Percentiles rank a stretch among this genome's conserved stretches.
These are phyloP conservation scores for Oreotrochilus melanogaster DNA, from an alignment of 2,113 vertebrate genomes.

Conservation along the genomic window DNA sequence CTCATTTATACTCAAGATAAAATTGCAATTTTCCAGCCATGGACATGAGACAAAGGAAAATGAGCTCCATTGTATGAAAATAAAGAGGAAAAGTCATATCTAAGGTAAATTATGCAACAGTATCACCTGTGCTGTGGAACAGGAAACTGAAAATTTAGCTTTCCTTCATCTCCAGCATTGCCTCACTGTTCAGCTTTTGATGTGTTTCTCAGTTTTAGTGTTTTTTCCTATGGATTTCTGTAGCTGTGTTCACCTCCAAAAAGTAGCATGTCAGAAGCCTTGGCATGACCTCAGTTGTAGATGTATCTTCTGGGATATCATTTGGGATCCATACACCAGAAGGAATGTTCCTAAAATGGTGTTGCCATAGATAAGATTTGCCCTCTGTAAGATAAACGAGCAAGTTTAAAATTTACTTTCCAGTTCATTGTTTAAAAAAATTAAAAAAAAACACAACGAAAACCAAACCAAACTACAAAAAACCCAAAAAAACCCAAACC, in stretches of 20 bases:
- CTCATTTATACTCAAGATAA: background rate
- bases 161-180: background rate
- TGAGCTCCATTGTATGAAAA: background rate
- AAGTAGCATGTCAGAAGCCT: background rate
- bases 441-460: background rate
- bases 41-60: background rate
- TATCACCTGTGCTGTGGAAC: background rate
- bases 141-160: background rate
- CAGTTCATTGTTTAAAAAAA: background rate
- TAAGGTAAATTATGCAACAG: background rate
- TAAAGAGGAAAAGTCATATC: background rate
- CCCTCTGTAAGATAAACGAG: background rate
- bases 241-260: background rate
- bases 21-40: background rate
- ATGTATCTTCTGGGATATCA: background rate
- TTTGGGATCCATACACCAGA: background rate
- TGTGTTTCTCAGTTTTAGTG: background rate
- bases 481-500: no score
- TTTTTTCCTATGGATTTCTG: background rate
- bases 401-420: background rate
- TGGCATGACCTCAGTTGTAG: fast-evolving
- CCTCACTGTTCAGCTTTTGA: fast-evolving
- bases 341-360: background rate
- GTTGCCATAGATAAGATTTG: background rate
- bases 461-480: background rate